Percentiles rank a stretch among this genome's conserved stretches.
phyloP scores from a whole-genome alignment of 2,113 vertebrate species.

The Lota lota region DNA sequence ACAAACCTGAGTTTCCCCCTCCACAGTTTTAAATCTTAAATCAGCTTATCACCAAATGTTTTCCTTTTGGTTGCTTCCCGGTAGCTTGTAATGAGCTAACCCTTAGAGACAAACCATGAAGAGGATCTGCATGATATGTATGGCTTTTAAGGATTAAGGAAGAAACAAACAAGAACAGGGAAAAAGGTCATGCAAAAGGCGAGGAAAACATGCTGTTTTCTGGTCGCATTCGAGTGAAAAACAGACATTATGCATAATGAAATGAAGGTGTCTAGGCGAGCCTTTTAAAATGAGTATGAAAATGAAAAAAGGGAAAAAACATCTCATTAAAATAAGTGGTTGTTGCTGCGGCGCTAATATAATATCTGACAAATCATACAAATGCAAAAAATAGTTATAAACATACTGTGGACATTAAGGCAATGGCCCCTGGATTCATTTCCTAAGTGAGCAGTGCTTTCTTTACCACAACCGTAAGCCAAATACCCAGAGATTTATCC shows the following conservation, averaged over 20 bases:
- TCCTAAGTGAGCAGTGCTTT: neutral
- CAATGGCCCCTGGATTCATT: neutral
- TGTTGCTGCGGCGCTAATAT: slow-evolving; percentile 19
- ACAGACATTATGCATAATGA: slow-evolving; percentile 21
- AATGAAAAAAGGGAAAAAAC: slow-evolving; percentile 2
- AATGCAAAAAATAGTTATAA: neutral
- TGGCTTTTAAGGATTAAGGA: slow-evolving; percentile 43
- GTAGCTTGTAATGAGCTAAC: slow-evolving; percentile 48
- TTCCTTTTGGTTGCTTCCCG: slow-evolving; percentile 53
- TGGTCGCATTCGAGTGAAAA: slow-evolving; percentile 1
- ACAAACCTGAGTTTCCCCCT: slow-evolving; percentile 51
- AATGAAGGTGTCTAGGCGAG: slow-evolving; percentile 17
- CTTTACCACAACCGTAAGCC: neutral
- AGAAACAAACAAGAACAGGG: slow-evolving; percentile 26
- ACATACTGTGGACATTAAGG: neutral
- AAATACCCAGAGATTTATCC: neutral
- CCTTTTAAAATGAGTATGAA: slow-evolving; percentile 38
- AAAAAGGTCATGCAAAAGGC: slow-evolving; percentile 8
- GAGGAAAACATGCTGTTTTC: slow-evolving; percentile 40
- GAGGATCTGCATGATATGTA: slow-evolving; percentile 26
- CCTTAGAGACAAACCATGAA: slow-evolving; percentile 6
- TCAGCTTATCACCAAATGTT: slow-evolving; percentile 65
- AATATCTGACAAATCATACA: slow-evolving; percentile 14
- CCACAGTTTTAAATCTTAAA: slow-evolving; percentile 65
- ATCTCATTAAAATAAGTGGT: slow-evolving; percentile 55